These are phyloP conservation scores for Eupithecia subfuscata DNA, from an alignment of 2,888 invertebrate genomes.

Conservation along the genomic window DNA sequence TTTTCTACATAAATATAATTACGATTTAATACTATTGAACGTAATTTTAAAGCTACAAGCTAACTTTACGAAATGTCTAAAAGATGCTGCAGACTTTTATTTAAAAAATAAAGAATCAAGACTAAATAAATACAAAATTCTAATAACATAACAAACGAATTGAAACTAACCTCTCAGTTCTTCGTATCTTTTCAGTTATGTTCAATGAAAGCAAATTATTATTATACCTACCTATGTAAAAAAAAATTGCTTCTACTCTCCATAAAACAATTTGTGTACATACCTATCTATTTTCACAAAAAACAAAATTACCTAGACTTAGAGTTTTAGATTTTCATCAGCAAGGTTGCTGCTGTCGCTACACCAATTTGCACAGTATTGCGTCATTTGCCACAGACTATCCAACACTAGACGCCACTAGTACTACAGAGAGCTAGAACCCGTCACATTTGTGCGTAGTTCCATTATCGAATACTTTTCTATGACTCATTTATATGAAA, in stretches of 20 bases:
- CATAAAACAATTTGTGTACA: neutral
- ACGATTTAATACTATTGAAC: neutral
- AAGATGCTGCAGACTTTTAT: neutral
- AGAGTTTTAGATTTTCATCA: neutral
- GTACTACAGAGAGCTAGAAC: conserved; percentile 2
- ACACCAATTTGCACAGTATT: conserved; percentile 2
- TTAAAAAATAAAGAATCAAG: neutral
- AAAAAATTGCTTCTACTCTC: neutral
- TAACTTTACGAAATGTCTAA: too few species aligned
- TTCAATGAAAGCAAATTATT: neutral
- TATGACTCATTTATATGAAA: neutral
- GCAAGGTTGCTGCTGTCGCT: conserved; percentile 1
- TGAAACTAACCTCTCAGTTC: neutral
- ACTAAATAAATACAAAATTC: neutral
- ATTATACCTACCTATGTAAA: too few species aligned
- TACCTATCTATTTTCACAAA: too few species aligned
- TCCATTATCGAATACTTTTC: conserved; percentile 5
- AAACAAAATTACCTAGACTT: neutral
- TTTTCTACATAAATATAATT: neutral
- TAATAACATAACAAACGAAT: neutral
- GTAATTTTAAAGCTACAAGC: neutral
- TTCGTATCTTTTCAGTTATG: neutral
- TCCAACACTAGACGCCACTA: neutral
- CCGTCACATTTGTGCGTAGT: conserved; percentile 8
- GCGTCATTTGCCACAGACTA: conserved; percentile 7